Base-by-base conservation (phyloP, 2,888 invertebrate genomes). In the Atrina japonica region DNA sequence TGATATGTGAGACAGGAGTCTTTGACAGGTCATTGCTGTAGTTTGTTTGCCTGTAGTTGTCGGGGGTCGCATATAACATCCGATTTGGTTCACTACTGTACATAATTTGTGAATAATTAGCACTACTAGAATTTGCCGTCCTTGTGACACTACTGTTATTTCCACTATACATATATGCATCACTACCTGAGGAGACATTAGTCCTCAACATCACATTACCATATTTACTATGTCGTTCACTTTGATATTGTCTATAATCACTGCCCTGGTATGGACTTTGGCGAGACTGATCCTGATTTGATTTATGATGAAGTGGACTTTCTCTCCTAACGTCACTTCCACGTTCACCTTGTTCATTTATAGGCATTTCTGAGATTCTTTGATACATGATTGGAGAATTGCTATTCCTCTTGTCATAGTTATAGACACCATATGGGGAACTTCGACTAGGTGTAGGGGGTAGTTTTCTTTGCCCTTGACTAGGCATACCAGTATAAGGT, bases 371-470 rank as follows among this genome's bases (percentile, higher is more conserved):
- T 53, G 52, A 53, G 16, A 61, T 49, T 35, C 56, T 29, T 50
- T 70, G 70, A 49, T 66, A 61, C 70, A 70, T 66, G 16, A 61
- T 58, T 11, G 82, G 82, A 30, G 82, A 78, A 43, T 66, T 64
- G n/a, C 73, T 70, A 11, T 30, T 58, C 43, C 76, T 71, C 56
- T 71, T 67, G 55, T 81, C 78, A 61, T 77, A 78, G 41, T 66
- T 68, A 27, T 73, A 70, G 16, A 69, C 75, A 50, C 78, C 75
- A 21, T 74, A 78, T 9, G 82, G 82, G 1, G 82, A 80, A 29
- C 70, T 71, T 58, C 78, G 78, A 60, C 71, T 66, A 9, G 82
- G 82, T 45, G 80, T 82, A 0, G 77, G 71, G 21, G 82, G 82
- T 21, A 82, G 70, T 52, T 80, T 73, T 29, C 78, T 61, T 49